These are phyloP conservation scores for Scrobipalpa atriplicella DNA, from an alignment of 2,888 invertebrate species.

Conservation along the genomic window DNA sequence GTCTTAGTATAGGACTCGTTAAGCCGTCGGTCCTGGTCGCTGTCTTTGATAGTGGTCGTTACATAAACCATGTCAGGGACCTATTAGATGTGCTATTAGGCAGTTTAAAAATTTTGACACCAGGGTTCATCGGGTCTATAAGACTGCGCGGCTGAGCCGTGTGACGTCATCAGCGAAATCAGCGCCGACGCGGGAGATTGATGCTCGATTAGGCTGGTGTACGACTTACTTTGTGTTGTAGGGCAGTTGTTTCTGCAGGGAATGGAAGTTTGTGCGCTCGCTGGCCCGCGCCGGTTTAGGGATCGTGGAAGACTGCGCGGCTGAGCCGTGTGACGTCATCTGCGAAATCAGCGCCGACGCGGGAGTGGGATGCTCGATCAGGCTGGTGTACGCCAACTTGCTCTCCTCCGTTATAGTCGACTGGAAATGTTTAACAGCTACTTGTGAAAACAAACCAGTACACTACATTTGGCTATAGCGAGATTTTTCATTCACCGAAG, in stretches of 20 bases:
- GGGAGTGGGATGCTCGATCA: slow-evolving; percentile 89
- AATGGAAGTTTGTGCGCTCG: slow-evolving; percentile 45
- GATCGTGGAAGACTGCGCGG: slow-evolving; percentile 33
- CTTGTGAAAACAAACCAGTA: no score
- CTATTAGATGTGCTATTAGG: no score
- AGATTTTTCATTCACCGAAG: no score
- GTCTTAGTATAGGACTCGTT: no score
- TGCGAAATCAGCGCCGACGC: slow-evolving; percentile 54
- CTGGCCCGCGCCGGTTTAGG: slow-evolving; percentile 47
- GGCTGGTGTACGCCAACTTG: slow-evolving; percentile 95
- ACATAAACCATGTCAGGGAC: no score
- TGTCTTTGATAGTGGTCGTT: no score
- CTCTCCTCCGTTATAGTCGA: slow-evolving; percentile 93
- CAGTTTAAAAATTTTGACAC: no score
- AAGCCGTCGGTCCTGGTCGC: no score
- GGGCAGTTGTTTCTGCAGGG: slow-evolving; percentile 50
- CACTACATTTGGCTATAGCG: no score
- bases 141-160: background rate
- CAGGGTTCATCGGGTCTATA: no score
- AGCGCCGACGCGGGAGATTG: slow-evolving; percentile 68
- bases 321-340: slow-evolving; percentile 40
- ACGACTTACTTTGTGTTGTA: slow-evolving; percentile 40
- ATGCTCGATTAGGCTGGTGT: slow-evolving; percentile 86
- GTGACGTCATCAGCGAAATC: slow-evolving; percentile 50
- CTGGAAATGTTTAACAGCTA: slow-evolving; percentile 73